Evolutionary conservation across 2,888 invertebrate genomes (phyloP), one percentile per base, ranked within the genome.

Genomic region (Gasteruption jaculator): DNA sequence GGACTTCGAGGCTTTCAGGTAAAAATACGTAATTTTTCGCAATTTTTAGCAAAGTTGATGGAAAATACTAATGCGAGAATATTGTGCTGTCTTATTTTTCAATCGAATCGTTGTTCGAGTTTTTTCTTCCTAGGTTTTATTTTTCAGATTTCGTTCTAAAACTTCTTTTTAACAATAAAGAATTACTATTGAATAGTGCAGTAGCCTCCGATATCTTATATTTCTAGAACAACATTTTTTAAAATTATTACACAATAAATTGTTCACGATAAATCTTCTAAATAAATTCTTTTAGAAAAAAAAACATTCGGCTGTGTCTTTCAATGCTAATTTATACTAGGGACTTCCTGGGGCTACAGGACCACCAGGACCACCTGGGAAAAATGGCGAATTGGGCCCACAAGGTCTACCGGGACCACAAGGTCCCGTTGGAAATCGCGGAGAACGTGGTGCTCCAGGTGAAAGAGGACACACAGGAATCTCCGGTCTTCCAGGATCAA

Each of bases 1-100:
- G 92, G 92, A 30, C 79, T 86, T 1, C 79, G 86, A 58, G 91
- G 91, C 39, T 88, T 86, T 58, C 87, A 86, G 67, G 86, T 85
- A 74, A 3, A 11, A 29, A 5, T n/a, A 5, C 25, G 24, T n/a
- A 14, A 27, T 27, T 22, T 32, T 33, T 11, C 20, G 29, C 14
- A 31, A 25, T n/a, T 33, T 11, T 14, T 27, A 8, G 27, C 10
- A n/a, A 34, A 15, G 18, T 16, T 5, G 6, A 46, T 27, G 10
- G 10, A 19, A 10, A 21, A 8, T 21, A 6, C 7, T 30, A 30
- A 16, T 30, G 10, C 6, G 1, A 12, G n/a, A 12, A 10, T 7
- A 20, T 20, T 33, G 18, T 5, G 20, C 11, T 33, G 18, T 21
- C n/a, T 5, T 3, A 2, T 7, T n/a, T n/a, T n/a, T n/a, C n/a